phyloP scores from a whole-genome alignment of 1,140 invertebrate species.

The Lordiphosa stackelbergi region DNA sequence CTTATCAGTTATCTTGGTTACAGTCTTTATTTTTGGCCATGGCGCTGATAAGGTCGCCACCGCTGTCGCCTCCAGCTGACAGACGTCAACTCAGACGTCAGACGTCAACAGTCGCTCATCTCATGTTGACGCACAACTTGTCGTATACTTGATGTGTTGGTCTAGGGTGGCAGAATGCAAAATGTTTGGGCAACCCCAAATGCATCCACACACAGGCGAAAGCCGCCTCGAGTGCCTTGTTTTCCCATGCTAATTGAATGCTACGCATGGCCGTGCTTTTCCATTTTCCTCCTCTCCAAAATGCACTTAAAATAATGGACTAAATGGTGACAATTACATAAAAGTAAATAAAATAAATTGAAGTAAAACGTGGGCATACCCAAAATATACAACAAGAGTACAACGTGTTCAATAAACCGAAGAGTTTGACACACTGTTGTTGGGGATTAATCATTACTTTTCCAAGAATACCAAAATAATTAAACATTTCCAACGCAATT shows the following conservation, averaged over 20 bases:
- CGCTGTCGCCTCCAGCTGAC: constrained; percentile 48
- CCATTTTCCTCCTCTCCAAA: constrained; percentile 8
- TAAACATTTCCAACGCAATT: no score
- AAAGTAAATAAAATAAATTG: background rate
- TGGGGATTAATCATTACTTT: no score
- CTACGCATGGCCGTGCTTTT: constrained; percentile 3
- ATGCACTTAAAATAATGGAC: constrained; percentile 22
- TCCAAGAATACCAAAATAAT: no score
- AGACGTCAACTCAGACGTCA: constrained; percentile 28
- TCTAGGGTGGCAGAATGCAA: no score
- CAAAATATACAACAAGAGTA: no score
- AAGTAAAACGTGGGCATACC: background rate
- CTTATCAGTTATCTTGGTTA: constrained; percentile 2
- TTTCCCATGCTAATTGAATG: constrained; percentile 27
- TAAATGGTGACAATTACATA: background rate
- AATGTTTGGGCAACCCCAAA: background rate
- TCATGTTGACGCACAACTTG: constrained; percentile 21
- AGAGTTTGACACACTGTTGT: no score
- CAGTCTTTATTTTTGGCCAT: constrained; percentile 31
- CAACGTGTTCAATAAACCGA: no score
- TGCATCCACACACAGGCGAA: background rate
- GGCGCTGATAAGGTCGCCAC: constrained; percentile 51
- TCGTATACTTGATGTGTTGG: constrained; percentile 19
- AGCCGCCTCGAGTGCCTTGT: constrained; percentile 6
- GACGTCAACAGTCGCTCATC: background rate